Base-by-base conservation (phyloP, 2,797 vertebrate genomes). In the Geotrypetes seraphini region DNA sequence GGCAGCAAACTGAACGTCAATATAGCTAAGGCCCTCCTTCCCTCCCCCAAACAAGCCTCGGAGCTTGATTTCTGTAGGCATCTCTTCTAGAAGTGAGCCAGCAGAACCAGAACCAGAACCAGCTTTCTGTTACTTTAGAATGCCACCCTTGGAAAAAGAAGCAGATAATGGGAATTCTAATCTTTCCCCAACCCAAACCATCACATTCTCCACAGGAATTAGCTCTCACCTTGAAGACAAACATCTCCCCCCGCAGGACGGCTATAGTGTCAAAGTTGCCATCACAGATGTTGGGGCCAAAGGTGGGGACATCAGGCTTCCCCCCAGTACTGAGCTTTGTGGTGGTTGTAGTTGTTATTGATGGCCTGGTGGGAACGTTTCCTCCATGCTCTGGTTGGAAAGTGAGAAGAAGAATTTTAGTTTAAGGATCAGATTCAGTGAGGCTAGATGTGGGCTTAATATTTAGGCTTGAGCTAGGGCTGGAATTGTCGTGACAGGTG, bases 141-240 rank as follows among this genome's bases (percentile, higher is more conserved):
- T n/a, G n/a, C n/a, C n/a, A n/a, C n/a, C n/a, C n/a, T n/a, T 1
- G 8, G 3, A 10, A 8, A 1, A 11, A 8, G 11, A 8, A 12
- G 2, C n/a, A n/a, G n/a, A n/a, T n/a, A 8, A n/a, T n/a, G n/a
- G n/a, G n/a, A n/a, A n/a, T n/a, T n/a, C n/a, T n/a, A n/a, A n/a
- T 10, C 22, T 12, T 12, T 12, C 22, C 7, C 5, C 24, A 10
- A 5, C 12, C 5, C 22, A 8, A 10, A 10, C 12, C 5, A 3
- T 24, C 12, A 8, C 5, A 4, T 2, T 8, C 3, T 8, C 12
- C n/a, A 11, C 19, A 11, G 7, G n/a, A 5, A 23, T n/a, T n/a
- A n/a, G n/a, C n/a, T n/a, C 62, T 68, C 50, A 95, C 92, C 89
- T 95, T 96, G 60, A 96, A 96, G 16, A 92, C 87, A 57, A 96